Evolutionary conservation across 2,113 vertebrate species (phyloP).

Genomic region (rabbit (Oryctolagus cuniculus)): DNA sequence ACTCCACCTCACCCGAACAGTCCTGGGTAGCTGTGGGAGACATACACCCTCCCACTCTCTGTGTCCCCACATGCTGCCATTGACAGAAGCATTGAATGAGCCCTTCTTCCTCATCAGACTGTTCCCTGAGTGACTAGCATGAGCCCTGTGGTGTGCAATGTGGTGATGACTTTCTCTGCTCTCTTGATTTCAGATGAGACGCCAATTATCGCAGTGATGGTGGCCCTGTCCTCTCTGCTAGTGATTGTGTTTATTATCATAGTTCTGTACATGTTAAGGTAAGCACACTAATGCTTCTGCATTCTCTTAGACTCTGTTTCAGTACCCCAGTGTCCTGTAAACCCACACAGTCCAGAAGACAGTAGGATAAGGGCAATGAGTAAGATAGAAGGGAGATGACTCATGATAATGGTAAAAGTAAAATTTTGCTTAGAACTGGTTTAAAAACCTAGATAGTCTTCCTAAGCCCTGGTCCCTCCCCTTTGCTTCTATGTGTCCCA

Average conservation of each 20-base stretch:
- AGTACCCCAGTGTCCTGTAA: neutral
- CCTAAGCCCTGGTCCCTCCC: neutral
- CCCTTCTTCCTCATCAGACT: neutral
- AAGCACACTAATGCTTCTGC: slow-evolving; percentile 76
- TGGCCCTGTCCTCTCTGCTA: slow-evolving; percentile 97
- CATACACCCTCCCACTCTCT: neutral
- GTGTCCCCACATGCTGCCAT: neutral
- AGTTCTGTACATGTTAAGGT: slow-evolving; percentile 99
- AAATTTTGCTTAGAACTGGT: slow-evolving; percentile 47
- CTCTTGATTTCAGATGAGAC: slow-evolving; percentile 91
- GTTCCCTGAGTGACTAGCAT: neutral
- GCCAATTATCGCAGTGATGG: slow-evolving; percentile 97
- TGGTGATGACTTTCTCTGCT: slow-evolving; percentile 64
- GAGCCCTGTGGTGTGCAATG: neutral
- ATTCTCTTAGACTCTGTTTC: slow-evolving; percentile 25
- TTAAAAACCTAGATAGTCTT: slow-evolving; percentile 31
- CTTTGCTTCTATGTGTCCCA: slow-evolving; percentile 53
- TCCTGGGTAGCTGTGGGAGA: neutral
- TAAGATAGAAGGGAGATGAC: neutral
- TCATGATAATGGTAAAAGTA: slow-evolving; percentile 13
- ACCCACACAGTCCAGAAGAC: slow-evolving; percentile 23
- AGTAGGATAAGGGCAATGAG: neutral
- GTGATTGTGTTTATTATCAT: slow-evolving; percentile 99
- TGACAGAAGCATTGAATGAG: slow-evolving; percentile 21
- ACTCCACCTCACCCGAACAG: neutral